phyloP scores from a whole-genome alignment of 2,888 invertebrate genomes.

The Eutolmus rufibarbis region DNA sequence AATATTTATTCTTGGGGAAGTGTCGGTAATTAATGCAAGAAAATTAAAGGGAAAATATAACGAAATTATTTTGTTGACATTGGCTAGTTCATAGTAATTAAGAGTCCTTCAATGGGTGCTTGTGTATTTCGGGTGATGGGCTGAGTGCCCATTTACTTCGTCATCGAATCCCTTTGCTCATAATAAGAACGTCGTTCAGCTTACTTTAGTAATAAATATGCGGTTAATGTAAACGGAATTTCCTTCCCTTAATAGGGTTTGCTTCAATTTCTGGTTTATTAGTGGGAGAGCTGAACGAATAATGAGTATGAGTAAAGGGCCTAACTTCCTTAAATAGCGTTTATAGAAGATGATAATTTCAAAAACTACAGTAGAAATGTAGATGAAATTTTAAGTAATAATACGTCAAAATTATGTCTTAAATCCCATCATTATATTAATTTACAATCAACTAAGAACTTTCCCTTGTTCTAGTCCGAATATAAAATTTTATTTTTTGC shows the following conservation, averaged over 20 bases:
- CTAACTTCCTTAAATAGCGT: background rate
- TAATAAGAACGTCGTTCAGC: background rate
- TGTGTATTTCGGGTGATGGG: background rate
- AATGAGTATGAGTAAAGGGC: background rate
- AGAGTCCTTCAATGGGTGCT: background rate
- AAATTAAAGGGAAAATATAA: background rate
- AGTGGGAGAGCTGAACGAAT: background rate
- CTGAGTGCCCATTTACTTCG: background rate
- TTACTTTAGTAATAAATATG: background rate
- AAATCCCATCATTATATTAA: background rate
- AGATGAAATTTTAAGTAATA: background rate
- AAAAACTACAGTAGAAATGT: background rate
- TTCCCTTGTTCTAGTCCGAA: too few species aligned
- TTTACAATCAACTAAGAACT: background rate
- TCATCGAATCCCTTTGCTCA: background rate
- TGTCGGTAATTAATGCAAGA: background rate
- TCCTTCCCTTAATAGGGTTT: background rate
- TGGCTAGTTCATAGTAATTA: background rate
- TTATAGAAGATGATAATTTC: too few species aligned
- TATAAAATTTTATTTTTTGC: background rate
- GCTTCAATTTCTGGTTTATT: background rate
- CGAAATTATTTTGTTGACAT: background rate
- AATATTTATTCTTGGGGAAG: background rate
- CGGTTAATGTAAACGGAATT: background rate
- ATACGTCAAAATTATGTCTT: too few species aligned